Evolutionary conservation across 2,888 invertebrate species (phyloP).

Genomic region (Pyralis farinalis): DNA sequence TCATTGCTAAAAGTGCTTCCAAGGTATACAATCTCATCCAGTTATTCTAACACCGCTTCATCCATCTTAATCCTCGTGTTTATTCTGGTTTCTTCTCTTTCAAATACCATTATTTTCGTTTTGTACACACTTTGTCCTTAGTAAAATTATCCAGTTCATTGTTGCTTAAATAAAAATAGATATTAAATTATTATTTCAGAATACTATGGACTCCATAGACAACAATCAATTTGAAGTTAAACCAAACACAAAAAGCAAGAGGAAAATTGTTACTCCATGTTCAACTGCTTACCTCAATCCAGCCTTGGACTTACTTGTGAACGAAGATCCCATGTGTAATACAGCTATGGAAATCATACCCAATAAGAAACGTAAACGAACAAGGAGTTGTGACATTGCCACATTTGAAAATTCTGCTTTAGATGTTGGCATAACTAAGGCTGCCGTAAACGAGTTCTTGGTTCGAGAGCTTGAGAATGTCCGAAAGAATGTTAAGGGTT

Average conservation of each 20-base stretch:
- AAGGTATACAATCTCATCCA: too few relatives aligned
- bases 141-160: too few relatives aligned
- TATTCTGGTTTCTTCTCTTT: too few relatives aligned
- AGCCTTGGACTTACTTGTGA: conserved; percentile 63
- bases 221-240: conserved; percentile 74
- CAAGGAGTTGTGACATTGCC: conserved; percentile 55
- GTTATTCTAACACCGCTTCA: too few relatives aligned
- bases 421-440: conserved; percentile 58
- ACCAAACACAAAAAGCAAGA: conserved; percentile 49
- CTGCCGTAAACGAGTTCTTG: conserved; percentile 59
- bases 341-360: conserved; percentile 72
- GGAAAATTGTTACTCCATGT: conserved; percentile 57
- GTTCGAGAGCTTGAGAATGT: conserved; percentile 67
- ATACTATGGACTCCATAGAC: conserved; percentile 54
- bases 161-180: too few relatives aligned
- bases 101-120: too few relatives aligned
- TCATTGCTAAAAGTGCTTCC: too few relatives aligned
- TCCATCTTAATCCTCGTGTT: too few relatives aligned
- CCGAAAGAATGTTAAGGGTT: conserved; percentile 42
- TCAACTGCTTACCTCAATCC: conserved; percentile 69
- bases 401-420: conserved; percentile 68
- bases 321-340: conserved; percentile 74
- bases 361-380: conserved; percentile 59
- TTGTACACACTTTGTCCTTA: too few relatives aligned
- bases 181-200: conserved; percentile 1